Evolutionary conservation across 2,888 invertebrate species (phyloP).

Genomic region (Didymodactylos carnosus): DNA sequence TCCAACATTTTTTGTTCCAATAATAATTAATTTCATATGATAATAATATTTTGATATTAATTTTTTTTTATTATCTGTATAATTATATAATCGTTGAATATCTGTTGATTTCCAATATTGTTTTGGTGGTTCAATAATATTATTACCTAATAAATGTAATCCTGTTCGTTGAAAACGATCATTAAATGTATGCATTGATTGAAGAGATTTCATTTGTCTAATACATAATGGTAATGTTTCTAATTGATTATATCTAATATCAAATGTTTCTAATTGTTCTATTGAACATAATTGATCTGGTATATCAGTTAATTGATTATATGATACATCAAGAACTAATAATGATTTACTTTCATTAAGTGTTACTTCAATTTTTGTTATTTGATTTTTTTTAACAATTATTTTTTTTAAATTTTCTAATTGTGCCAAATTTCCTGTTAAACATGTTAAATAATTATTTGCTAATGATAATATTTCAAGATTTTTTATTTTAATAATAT

Average conservation of each 20-base stretch:
- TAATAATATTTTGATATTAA: neutral
- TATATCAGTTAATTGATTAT: constrained; percentile 1
- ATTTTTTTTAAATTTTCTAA: neutral
- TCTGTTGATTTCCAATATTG: neutral
- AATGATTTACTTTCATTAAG: neutral
- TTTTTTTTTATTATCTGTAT: neutral
- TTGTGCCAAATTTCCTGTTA: neutral
- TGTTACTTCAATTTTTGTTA: neutral
- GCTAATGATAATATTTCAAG: neutral
- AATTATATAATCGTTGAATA: neutral
- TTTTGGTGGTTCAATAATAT: neutral
- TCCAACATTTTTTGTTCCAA: neutral
- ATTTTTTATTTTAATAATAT: neutral
- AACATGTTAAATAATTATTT: neutral
- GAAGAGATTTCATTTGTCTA: neutral
- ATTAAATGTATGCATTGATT: neutral
- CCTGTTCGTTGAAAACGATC: neutral
- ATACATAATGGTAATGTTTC: neutral
- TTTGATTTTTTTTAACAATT: neutral
- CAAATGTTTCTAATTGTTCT: constrained; percentile 1
- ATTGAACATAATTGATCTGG: constrained; percentile 1
- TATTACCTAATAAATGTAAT: neutral
- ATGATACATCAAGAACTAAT: neutral
- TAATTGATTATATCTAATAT: constrained; percentile 4
- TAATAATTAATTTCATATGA: neutral